Percentiles rank a stretch among this genome's conserved stretches.
phyloP scores from a whole-genome alignment of 2,888 invertebrate genomes.

The Trisateles emortualis region DNA sequence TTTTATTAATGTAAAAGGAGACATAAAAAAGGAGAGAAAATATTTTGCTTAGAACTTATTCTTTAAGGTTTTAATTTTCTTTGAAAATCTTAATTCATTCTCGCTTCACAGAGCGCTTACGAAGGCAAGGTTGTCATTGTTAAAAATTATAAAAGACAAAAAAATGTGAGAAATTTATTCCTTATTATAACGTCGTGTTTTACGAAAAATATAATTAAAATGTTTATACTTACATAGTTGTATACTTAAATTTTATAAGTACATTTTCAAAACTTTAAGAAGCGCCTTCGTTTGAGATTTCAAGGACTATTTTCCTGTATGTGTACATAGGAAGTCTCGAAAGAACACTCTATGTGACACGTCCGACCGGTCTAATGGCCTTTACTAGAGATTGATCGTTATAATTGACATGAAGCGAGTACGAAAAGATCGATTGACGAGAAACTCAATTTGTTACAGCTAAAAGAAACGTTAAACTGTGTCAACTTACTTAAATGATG shows the following conservation, averaged over 20 bases:
- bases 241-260: too few species aligned
- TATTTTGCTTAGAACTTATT: background rate
- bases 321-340: background rate
- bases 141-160: slow-evolving; percentile 9
- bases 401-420: slow-evolving; percentile 10
- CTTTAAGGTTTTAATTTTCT: background rate
- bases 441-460: slow-evolving; percentile 1
- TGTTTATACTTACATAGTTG: too few species aligned
- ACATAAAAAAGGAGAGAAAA: too few species aligned
- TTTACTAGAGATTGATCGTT: slow-evolving; percentile 11
- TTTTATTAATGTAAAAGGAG: too few species aligned
- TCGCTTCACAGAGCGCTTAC: slow-evolving; percentile 3
- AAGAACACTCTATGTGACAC: background rate
- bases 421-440: slow-evolving; percentile 13
- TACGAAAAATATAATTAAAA: too few species aligned
- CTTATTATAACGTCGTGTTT: too few species aligned
- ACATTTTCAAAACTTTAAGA: too few species aligned
- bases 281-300: too few species aligned
- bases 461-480: slow-evolving; percentile 5
- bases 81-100: background rate
- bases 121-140: slow-evolving; percentile 9
- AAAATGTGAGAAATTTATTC: background rate
- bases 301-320: background rate
- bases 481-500: background rate
- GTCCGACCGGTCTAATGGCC: slow-evolving; percentile 9